These are phyloP conservation scores for Danionella dracula DNA, from an alignment of 2,797 vertebrate genomes.

Conservation along the genomic window DNA sequence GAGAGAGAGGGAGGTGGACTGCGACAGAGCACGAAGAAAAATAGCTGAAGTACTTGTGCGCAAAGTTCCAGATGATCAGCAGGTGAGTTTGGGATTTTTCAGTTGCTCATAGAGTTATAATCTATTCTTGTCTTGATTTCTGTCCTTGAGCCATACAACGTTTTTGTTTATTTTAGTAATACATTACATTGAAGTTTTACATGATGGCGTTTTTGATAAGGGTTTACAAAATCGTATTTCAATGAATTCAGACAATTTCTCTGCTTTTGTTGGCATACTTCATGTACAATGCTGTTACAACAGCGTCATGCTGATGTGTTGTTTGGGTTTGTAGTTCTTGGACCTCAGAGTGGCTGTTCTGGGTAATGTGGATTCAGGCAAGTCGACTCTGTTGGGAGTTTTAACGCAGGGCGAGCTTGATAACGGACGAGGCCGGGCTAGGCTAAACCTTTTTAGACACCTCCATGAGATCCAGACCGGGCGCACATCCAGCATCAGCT, in stretches of 20 bases:
- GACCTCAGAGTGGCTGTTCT: constrained; percentile 92
- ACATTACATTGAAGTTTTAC: no score
- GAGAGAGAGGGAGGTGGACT: constrained; percentile 88
- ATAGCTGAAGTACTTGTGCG: constrained; percentile 92
- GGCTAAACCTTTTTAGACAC: constrained; percentile 95
- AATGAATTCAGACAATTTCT: no score
- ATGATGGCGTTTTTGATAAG: no score
- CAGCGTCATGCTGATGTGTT: not conserved
- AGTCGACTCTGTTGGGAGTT: constrained; percentile 91
- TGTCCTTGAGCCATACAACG: no score
- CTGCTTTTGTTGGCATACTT: no score
- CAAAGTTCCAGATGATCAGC: constrained; percentile 95
- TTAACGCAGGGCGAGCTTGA: constrained; percentile 94
- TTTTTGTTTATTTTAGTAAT: no score
- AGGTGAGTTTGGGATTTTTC: constrained; percentile 62
- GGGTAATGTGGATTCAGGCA: constrained; percentile 95
- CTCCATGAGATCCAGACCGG: constrained; percentile 96
- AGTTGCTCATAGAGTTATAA: no score
- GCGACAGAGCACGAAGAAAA: constrained; percentile 77
- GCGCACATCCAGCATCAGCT: constrained; percentile 95
- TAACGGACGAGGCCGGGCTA: constrained; percentile 87
- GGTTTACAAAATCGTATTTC: no score
- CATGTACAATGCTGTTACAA: no score
- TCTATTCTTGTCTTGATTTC: no score
- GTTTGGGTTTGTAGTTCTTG: constrained; percentile 74